These are phyloP conservation scores for Pandemis corylana DNA, from an alignment of 2,888 invertebrate species.

Conservation along the genomic window DNA sequence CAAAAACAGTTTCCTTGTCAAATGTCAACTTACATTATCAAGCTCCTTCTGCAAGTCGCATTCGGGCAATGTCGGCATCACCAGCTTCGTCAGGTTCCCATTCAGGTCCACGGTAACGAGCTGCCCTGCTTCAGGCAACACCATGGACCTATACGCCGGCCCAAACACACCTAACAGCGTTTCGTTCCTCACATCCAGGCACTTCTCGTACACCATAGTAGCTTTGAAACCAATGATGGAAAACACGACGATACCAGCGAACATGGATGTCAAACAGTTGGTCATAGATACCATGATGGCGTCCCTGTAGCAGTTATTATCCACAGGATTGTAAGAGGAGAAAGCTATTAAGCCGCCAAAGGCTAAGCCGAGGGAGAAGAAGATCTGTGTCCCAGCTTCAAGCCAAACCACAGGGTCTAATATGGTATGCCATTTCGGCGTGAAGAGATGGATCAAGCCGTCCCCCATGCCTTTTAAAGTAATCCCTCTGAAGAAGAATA, in stretches of 20 bases:
- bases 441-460: slow-evolving; percentile 94
- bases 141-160: slow-evolving; percentile 70
- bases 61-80: slow-evolving; percentile 88
- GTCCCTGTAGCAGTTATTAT: slow-evolving; percentile 98
- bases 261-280: slow-evolving; percentile 98
- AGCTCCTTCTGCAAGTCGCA: slow-evolving; percentile 94
- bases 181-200: slow-evolving; percentile 86
- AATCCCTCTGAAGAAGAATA: slow-evolving; percentile 97
- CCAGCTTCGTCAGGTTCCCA: slow-evolving; percentile 84
- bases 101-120: slow-evolving; percentile 80
- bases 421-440: slow-evolving; percentile 96
- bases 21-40: slow-evolving; percentile 90
- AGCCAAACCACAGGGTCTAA: slow-evolving; percentile 98
- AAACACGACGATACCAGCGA: slow-evolving; percentile 98
- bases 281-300: slow-evolving; percentile 96
- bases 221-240: slow-evolving; percentile 97
- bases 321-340: slow-evolving; percentile 98
- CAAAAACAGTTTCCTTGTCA: too few relatives aligned
- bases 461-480: slow-evolving; percentile 94
- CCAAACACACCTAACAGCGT: slow-evolving; percentile 86
- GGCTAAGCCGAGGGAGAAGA: slow-evolving; percentile 97
- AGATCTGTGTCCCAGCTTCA: slow-evolving; percentile 98
- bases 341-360: slow-evolving; percentile 98
- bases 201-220: slow-evolving; percentile 92
- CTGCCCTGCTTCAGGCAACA: slow-evolving; percentile 85